Evolutionary conservation across 2,888 invertebrate genomes (phyloP), one percentile per base, ranked within the genome.

Genomic region (Trilocha varians): DNA sequence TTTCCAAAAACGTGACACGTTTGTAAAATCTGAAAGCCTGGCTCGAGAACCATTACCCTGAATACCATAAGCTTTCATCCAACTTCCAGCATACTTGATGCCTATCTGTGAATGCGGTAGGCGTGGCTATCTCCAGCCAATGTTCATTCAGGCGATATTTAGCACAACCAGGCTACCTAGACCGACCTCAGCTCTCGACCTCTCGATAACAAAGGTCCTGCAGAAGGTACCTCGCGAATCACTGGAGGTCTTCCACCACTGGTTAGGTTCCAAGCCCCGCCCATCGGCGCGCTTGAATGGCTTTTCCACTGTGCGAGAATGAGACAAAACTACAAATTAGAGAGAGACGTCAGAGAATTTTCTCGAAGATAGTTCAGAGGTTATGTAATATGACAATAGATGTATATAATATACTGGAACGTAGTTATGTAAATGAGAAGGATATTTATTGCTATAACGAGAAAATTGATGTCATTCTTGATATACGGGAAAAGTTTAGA

Each of bases 71-170:
- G 75, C 76, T 80, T 76, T 79, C 76, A 83, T 83, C 83, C 83
- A 84, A n/a, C n/a, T n/a, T n/a, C n/a, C n/a, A n/a, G n/a, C n/a
- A n/a, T n/a, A n/a, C n/a, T n/a, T n/a, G n/a, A n/a, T n/a, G n/a
- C n/a, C n/a, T n/a, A n/a, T n/a, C n/a, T n/a, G n/a, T n/a, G n/a
- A n/a, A n/a, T 72, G 66, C 66, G 61, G 66, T 74, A 60, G 87
- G 87, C 82, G 84, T 79, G 83, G 80, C 59, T 63, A 70, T 64
- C 70, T 73, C 74, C 83, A 78, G 73, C 85, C 86, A 86, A 87
- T 87, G 86, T 85, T 79, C 83, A 86, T 44, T 83, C 82, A 84
- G 78, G 83, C 86, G 84, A 77, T 82, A 78, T 80, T 70, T 84
- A 80, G 78, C 65, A 64, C 76, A 69, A 52, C 80, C 78, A 78